Evolutionary conservation across 2,797 vertebrate species (phyloP), one percentile per base, ranked within the genome.

Genomic region (Tragelaphus eurycerus): DNA sequence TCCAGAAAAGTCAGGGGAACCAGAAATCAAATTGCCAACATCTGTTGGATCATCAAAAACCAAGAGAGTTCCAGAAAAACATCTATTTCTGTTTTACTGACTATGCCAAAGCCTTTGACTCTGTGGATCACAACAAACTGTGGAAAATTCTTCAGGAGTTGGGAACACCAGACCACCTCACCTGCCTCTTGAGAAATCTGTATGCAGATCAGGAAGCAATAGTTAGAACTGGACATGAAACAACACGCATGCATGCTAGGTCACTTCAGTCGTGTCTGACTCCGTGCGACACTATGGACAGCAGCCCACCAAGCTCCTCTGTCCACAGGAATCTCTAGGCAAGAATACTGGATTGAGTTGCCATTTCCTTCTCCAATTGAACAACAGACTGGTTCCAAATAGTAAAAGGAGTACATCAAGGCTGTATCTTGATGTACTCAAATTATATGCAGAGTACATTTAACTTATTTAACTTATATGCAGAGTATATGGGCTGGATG

Each of bases 251-350:
- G 62, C 62, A n/a, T 64, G 31, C 62, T 64, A n/a, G 17, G 7
- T 64, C 7, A 16, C 16, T 64, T 64, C 0, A 0, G 62, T 17
- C 2, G 0, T 64, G 62, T 64, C 15, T 0, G 0, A 64, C 62
- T 64, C 31, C n/a, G 62, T 64, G 62, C 0, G 1, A 64, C 62
- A 7, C 7, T 16, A 17, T 64, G 16, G 62, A 10, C 8, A 7
- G 62, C 31, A 34, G 31, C 16, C 16, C n/a, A 67, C 31, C 31
- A 67, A 16, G 62, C 16, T 67, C 16, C 62, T 67, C 31, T 67
- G 62, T 67, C 62, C 62, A 17, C 15, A 16, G 62, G 62, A n/a
- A 34, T 19, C 62, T 64, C 31, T 16, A 64, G 31, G 8, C 62
- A n/a, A 64, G 62, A n/a, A n/a, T 64, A 64, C 62, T 64, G 31